Base-by-base conservation (phyloP, 2,888 invertebrate species). In the Thereva nobilitata region DNA sequence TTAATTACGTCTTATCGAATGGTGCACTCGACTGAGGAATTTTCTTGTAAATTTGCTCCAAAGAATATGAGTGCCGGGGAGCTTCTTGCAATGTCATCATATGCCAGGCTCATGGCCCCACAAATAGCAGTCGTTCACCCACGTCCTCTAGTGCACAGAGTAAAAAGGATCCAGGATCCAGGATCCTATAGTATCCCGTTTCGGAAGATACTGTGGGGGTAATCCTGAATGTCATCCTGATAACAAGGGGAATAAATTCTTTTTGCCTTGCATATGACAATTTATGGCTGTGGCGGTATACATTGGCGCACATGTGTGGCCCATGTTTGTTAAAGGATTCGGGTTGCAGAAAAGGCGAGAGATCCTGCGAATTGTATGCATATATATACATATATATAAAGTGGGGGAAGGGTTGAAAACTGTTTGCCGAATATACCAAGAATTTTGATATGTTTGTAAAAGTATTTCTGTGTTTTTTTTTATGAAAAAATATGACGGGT, bases 1-100 rank as follows among this genome's bases (percentile, higher is more conserved):
- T 63, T 63, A 63, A 63, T 63, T 63, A 52, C 49, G 35, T 63
- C 52, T 63, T 63, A 63, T 63, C 63, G 63, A 63, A 63, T 52
- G 50, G 40, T 23, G 41, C 61, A 50, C 50, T 50, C 61, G 34
- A 49, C 23, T 41, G 50, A 40, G 10, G 49, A 61, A 23, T 50
- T 50, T 50, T 63, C 42, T 63, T 59, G 37, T 47, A 47, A 59
- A 59, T 59, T 59, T 12, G 12, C 42, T 35, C 57, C 10, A 59
- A 50, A 47, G 47, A 47, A 59, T 59, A 59, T 47, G 47, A 47
- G 47, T 59, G 57, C 12, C 57, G 38, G 57, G 47, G 37, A 59
- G 23, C 23, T 23, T 23, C 47, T 47, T 47, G 57, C 47, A 59
- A 59, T 47, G 57, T 59, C 57, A 59, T 50, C 35, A 50, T 9